Evolutionary conservation across 2,113 vertebrate genomes (phyloP).

Genomic region (Lethenteron reissneri): DNA sequence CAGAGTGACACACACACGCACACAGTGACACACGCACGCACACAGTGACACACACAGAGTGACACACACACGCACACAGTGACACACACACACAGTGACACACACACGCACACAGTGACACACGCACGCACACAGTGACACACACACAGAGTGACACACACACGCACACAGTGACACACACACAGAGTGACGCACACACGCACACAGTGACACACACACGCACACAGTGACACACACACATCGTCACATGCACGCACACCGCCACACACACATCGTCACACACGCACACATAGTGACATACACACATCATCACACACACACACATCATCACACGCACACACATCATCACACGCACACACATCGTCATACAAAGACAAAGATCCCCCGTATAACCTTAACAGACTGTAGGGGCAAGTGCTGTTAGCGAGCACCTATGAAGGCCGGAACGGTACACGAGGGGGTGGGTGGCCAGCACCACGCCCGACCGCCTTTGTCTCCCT

Average conservation of each 20-base stretch:
- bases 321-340: constrained; percentile 1
- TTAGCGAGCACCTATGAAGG: too few relatives aligned
- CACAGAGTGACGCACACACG: constrained; percentile 7
- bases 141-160: constrained; percentile 11
- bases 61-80: constrained; percentile 6
- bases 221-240: constrained; percentile 9
- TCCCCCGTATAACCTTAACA: too few relatives aligned
- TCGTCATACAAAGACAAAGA: too few relatives aligned
- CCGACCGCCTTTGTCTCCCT: too few relatives aligned
- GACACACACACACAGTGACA: constrained; percentile 9
- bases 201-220: neutral
- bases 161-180: neutral
- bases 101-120: constrained; percentile 2
- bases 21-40: constrained; percentile 11
- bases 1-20: constrained; percentile 10
- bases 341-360: neutral
- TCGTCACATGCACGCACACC: constrained; percentile 12
- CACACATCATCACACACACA: neutral
- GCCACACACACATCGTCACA: constrained; percentile 12
- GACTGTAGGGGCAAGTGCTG: too few relatives aligned
- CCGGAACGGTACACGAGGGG: too few relatives aligned
- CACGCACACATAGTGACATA: neutral
- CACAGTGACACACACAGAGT: constrained; percentile 11
- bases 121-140: constrained; percentile 8
- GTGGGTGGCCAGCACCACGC: too few relatives aligned